These are phyloP conservation scores for Notothenia coriiceps DNA, from an alignment of 2,113 vertebrate species.

Conservation along the genomic window DNA sequence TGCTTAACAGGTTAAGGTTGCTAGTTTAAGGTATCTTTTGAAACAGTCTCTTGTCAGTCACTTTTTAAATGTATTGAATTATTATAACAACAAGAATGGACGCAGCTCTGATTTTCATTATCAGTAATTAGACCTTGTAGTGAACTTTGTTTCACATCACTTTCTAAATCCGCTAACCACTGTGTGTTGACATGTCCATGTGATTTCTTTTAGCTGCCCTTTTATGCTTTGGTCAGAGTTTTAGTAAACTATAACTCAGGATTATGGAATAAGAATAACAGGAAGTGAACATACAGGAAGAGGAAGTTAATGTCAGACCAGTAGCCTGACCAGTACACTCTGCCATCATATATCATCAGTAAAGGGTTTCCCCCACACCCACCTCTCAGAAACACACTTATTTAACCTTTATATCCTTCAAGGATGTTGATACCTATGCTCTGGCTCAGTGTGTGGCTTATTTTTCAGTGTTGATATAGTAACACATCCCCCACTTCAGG, in stretches of 20 bases:
- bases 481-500: constrained; percentile 51
- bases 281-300: constrained; percentile 49
- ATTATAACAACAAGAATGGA: not conserved
- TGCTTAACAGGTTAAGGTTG: too few species aligned
- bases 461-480: constrained; percentile 28
- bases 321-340: not conserved
- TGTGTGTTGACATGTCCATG: not conserved
- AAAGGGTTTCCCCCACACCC: too few species aligned
- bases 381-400: too few species aligned
- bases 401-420: too few species aligned
- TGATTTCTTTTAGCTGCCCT: not conserved
- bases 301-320: constrained; percentile 48
- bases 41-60: not conserved
- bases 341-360: too few species aligned
- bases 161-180: not conserved
- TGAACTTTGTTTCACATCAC: not conserved
- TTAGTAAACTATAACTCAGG: not conserved
- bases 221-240: not conserved
- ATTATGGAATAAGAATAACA: constrained; percentile 41
- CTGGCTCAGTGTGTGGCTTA: not conserved
- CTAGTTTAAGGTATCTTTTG: not conserved
- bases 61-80: too few species aligned
- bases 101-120: not conserved
- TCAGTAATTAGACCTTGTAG: not conserved
- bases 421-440: too few species aligned